These are phyloP conservation scores for Nannoperca australis DNA, from an alignment of 2,797 vertebrate genomes.

Conservation along the genomic window DNA sequence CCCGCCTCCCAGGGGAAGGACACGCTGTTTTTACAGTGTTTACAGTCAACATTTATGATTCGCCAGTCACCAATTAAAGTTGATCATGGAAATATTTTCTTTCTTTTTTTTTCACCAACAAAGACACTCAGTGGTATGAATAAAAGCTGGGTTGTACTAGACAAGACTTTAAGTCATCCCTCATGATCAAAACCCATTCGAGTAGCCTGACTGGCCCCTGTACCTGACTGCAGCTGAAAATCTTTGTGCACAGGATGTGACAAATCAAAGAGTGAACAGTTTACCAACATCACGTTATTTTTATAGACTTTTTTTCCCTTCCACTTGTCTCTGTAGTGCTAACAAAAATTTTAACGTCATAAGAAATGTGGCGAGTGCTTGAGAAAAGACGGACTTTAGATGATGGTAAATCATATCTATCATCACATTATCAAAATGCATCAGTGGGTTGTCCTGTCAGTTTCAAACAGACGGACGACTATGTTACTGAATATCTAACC, in stretches of 20 bases:
- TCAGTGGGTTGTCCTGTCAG: not conserved
- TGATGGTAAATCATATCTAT: not conserved
- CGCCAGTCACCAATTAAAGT: not conserved
- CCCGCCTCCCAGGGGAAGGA: constrained; percentile 9
- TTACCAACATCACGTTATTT: constrained; percentile 6
- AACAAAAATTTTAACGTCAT: too few species aligned
- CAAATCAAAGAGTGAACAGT: not conserved
- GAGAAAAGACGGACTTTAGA: not conserved
- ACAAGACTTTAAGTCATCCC: not conserved
- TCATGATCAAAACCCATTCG: accelerated
- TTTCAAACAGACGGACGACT: not conserved
- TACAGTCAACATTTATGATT: constrained; percentile 4
- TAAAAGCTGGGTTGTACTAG: not conserved
- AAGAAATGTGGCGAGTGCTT: too few species aligned
- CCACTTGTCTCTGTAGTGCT: not conserved
- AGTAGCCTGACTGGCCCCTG: too few species aligned
- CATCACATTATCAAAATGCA: not conserved
- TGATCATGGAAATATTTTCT: not conserved
- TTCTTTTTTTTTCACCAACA: too few species aligned
- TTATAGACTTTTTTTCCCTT: constrained; percentile 10
- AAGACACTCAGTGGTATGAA: not conserved
- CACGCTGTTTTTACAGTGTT: constrained; percentile 9
- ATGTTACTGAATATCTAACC: not conserved
- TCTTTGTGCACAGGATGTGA: not conserved
- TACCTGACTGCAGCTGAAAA: not conserved